Evolutionary conservation across 2,888 invertebrate genomes (phyloP).

Genomic region (Cremastinae sp.): DNA sequence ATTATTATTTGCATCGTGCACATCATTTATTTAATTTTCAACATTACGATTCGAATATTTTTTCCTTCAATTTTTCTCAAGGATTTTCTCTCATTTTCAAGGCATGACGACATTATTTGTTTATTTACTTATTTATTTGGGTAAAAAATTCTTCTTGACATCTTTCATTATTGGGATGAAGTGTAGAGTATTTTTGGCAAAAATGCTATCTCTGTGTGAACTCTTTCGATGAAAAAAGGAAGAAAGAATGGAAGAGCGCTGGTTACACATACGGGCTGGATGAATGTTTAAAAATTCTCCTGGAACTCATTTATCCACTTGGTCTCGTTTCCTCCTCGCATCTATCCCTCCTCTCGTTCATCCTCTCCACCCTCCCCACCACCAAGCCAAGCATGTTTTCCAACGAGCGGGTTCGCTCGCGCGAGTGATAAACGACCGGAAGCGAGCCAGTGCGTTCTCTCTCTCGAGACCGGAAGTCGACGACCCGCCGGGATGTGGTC

Average conservation of each 20-base stretch:
- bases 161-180: too few species aligned
- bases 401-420: conserved; percentile 59
- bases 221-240: background rate
- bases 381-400: conserved; percentile 56
- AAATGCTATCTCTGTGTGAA: conserved; percentile 18
- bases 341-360: conserved; percentile 49
- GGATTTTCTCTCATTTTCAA: too few species aligned
- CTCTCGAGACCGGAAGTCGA: conserved; percentile 68
- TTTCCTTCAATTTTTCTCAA: too few species aligned
- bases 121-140: too few species aligned
- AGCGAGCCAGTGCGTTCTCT: conserved; percentile 74
- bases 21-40: too few species aligned
- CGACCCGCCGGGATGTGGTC: conserved; percentile 71
- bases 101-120: too few species aligned
- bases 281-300: conserved; percentile 50
- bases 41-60: too few species aligned
- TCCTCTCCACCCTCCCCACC: conserved; percentile 53
- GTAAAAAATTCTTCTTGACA: too few species aligned
- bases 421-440: conserved; percentile 76
- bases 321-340: conserved; percentile 59
- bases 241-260: conserved; percentile 14
- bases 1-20: background rate
- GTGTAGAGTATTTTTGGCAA: too few species aligned
- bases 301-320: conserved; percentile 61
- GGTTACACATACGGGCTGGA: conserved; percentile 1